phyloP scores from a whole-genome alignment of 2,797 vertebrate species.

The Onychomys torridus region DNA sequence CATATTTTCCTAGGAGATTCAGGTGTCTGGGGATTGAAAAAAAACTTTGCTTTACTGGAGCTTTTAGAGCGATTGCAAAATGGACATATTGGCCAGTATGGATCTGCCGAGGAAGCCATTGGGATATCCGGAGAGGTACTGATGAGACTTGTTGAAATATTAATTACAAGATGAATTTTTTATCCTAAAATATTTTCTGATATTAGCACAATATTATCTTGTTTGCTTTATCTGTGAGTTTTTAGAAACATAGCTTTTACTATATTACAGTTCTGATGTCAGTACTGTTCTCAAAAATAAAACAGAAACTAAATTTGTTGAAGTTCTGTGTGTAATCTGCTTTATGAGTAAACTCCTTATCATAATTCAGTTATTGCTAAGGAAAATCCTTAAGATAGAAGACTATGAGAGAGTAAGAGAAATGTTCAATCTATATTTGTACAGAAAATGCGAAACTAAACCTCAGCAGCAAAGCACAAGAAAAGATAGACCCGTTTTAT shows the following conservation, averaged over 20 bases:
- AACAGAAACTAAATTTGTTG: constrained; percentile 58
- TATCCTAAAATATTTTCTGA: constrained; percentile 45
- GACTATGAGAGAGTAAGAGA: neutral
- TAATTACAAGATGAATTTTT: constrained; percentile 36
- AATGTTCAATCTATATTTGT: neutral
- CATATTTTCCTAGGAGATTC: constrained; percentile 93
- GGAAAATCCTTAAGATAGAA: constrained; percentile 22
- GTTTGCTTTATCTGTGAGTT: neutral
- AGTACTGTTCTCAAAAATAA: neutral
- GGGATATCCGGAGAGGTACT: constrained; percentile 96
- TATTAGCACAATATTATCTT: neutral
- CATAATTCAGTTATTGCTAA: constrained; percentile 17
- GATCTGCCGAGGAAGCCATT: constrained; percentile 93
- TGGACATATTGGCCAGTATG: constrained; percentile 94
- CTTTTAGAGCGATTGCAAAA: constrained; percentile 97
- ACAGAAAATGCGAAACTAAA: constrained; percentile 1
- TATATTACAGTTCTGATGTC: constrained; percentile 26
- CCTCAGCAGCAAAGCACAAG: constrained; percentile 10
- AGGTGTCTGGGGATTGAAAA: constrained; percentile 98
- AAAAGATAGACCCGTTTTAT: neutral
- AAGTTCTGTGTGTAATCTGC: constrained; percentile 9
- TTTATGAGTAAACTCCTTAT: constrained; percentile 28
- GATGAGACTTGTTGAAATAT: constrained; percentile 60
- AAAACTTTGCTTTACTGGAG: constrained; percentile 98
- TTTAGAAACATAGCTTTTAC: constrained; percentile 43